These are phyloP conservation scores for Lottia gigantea DNA, from an alignment of 2,888 invertebrate genomes.

Conservation along the genomic window DNA sequence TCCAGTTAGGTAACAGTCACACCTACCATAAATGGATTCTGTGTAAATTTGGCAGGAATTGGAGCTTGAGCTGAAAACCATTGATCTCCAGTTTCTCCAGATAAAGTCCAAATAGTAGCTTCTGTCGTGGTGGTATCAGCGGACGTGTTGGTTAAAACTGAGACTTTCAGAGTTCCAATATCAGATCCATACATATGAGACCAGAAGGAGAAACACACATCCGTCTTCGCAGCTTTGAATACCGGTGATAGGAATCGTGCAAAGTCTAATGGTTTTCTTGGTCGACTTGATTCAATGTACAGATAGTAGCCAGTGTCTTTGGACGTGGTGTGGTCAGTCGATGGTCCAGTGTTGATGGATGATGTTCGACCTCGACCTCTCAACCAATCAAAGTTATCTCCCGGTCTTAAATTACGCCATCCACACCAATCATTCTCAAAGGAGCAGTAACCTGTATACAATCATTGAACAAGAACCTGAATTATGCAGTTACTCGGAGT, in stretches of 20 bases:
- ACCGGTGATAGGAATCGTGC: constrained; percentile 42
- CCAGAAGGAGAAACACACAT: constrained; percentile 46
- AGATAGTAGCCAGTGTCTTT: constrained; percentile 53
- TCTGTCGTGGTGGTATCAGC: constrained; percentile 38
- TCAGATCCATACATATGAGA: constrained; percentile 55
- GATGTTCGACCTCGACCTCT: constrained; percentile 45
- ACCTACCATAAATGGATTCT: constrained; percentile 48
- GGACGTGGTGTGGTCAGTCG: constrained; percentile 44
- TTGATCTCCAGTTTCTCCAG: constrained; percentile 43
- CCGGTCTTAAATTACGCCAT: constrained; percentile 52
- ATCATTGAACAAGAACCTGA: not conserved
- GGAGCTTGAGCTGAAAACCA: constrained; percentile 56
- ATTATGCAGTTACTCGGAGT: constrained; percentile 40
- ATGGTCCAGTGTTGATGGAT: constrained; percentile 59
- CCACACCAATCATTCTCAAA: constrained; percentile 64
- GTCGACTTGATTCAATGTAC: constrained; percentile 52
- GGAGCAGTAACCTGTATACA: constrained; percentile 51
- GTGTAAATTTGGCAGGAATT: constrained; percentile 45
- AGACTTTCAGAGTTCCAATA: constrained; percentile 45
- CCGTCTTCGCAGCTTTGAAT: constrained; percentile 34
- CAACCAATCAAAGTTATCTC: constrained; percentile 64
- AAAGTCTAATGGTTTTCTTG: constrained; percentile 40
- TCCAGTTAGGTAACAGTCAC: too few relatives aligned
- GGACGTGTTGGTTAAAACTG: constrained; percentile 43
- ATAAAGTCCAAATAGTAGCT: constrained; percentile 45